Evolutionary conservation across 2,888 invertebrate species (phyloP), one percentile per base, ranked within the genome.

Genomic region (Drosophila helvetica): DNA sequence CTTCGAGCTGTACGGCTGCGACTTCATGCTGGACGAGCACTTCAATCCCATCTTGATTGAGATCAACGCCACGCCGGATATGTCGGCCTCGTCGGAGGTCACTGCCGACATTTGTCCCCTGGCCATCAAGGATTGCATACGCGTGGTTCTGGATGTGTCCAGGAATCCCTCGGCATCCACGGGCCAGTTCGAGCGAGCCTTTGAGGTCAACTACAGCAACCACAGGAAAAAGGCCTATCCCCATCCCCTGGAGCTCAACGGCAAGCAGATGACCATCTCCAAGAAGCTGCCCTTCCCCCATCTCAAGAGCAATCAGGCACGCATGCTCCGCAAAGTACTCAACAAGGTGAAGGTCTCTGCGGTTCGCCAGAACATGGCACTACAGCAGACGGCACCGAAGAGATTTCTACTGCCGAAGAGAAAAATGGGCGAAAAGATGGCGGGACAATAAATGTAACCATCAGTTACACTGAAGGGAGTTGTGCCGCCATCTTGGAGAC

Each of bases 1-100:
- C 62, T 98, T 98, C 92, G 98, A 98, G 91, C 90, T 98, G 43
- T 98, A 97, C 90, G 98, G 98, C 7, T 98, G 98, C 58, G 98
- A 98, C 92, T 98, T 98, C 90, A 96, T 98, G 93, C 91, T 98
- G 43, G 96, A 96, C 64, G 95, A 97, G 86, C 95, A 96, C 84
- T 96, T 95, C 80, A 94, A 95, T 72, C 97, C 98, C 0, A 98
- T 97, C 96, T 92, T 98, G 69, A 96, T 98, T 82, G 98, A 98
- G 93, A 97, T 98, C 77, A 98, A 98, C 93, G 96, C 96, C 2
- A 95, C 96, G 88, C 98, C 98, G 0, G 96, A 97, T 91, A 94
- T 98, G 92, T 93, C 94, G 69, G 93, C 95, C 25, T 97, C 96
- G 27, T 98, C 98, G 0, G 94, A 94, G 63, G 95, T 98, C 10